These are phyloP conservation scores for Sepioteuthis lessoniana DNA, from an alignment of 2,888 invertebrate genomes.

Conservation along the genomic window DNA sequence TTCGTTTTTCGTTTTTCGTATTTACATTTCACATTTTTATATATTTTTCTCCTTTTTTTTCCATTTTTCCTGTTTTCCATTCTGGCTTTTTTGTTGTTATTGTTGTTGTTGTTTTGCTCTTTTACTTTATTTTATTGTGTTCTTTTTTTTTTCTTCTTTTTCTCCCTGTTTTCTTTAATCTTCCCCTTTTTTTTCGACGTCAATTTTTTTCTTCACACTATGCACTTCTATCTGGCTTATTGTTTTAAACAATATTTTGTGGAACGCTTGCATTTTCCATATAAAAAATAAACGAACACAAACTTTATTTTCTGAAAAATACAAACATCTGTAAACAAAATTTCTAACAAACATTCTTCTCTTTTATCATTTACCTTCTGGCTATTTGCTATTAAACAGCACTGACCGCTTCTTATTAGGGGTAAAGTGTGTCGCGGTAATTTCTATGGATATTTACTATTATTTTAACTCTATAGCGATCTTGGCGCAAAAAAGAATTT, in stretches of 20 bases:
- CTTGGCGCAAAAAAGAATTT: too few species aligned
- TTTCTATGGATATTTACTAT: too few species aligned
- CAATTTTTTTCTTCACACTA: neutral
- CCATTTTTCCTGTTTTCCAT: neutral
- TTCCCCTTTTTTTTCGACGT: neutral
- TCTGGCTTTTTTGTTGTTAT: neutral
- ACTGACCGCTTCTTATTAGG: neutral
- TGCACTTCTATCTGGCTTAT: neutral
- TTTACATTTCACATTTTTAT: too few species aligned
- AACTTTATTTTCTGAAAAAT: neutral
- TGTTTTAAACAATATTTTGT: neutral
- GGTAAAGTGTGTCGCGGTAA: neutral
- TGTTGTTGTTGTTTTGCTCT: neutral
- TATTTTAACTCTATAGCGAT: too few species aligned
- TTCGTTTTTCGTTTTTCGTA: too few species aligned
- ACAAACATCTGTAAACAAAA: neutral
- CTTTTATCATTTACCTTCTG: neutral
- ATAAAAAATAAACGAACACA: neutral
- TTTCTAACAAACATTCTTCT: neutral
- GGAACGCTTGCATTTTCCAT: neutral
- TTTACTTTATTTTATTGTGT: too few species aligned
- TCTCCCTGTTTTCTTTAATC: too few species aligned
- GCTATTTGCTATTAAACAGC: neutral
- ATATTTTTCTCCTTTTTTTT: too few species aligned
- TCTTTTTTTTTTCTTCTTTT: too few species aligned